A percentile compares a stretch with the other conserved stretches of the same genome.
Conservation (phyloP, 2,113 vertebrate species). For the Spizaetus ornatus region DNA sequence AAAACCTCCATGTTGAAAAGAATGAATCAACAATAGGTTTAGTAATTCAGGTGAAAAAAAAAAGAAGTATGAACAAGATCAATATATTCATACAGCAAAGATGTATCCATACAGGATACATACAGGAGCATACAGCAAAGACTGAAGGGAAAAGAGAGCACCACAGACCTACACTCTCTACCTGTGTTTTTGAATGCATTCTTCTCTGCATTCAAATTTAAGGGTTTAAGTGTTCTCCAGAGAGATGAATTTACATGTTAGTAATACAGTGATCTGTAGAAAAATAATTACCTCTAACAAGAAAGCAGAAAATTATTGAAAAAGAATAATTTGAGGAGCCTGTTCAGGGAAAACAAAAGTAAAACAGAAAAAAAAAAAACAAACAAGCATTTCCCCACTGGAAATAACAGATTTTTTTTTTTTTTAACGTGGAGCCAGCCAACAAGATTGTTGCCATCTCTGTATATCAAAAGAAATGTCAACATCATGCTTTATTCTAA, state of each 20-base stretch:
- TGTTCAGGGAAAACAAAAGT: background rate
- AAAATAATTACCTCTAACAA: background rate
- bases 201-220: background rate
- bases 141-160: background rate
- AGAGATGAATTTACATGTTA: background rate
- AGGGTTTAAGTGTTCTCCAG: background rate
- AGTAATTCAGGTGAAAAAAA: background rate
- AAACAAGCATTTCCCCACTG: background rate
- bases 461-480: background rate
- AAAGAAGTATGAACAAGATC: background rate
- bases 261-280: background rate
- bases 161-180: background rate
- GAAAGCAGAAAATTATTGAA: background rate
- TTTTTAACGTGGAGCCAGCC: background rate
- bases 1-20: background rate
- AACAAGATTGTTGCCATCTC: background rate
- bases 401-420: background rate
- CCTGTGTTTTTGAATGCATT: background rate
- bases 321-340: background rate
- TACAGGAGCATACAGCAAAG: background rate
- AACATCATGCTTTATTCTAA: background rate
- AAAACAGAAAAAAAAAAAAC: background rate
- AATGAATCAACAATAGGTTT: background rate
- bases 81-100: background rate
- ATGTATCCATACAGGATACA: background rate